Percentiles rank a stretch among this genome's conserved stretches.
Evolutionary conservation across 2,113 vertebrate genomes (phyloP).

Genomic region (Myanophis thanlyinensis): DNA sequence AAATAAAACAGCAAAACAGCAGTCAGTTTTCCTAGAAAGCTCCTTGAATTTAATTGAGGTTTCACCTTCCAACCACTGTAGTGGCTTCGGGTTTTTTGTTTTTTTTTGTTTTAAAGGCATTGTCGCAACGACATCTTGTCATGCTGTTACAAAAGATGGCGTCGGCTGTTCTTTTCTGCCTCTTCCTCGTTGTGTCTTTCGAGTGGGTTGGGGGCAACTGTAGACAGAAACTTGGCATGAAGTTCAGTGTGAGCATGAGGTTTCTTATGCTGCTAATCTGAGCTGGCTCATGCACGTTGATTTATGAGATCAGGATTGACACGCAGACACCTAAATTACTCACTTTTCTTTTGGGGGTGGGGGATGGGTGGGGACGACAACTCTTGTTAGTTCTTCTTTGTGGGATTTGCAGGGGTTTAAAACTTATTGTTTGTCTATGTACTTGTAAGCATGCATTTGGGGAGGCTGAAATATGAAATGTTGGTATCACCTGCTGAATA

Average conservation of each 20-base stretch:
- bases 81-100: neutral
- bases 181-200: neutral
- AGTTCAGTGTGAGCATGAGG: rapidly evolving
- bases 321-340: neutral
- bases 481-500: neutral
- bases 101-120: rapidly evolving
- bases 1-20: slow-evolving; percentile 8
- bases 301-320: neutral
- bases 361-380: neutral
- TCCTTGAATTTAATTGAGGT: slow-evolving; percentile 44
- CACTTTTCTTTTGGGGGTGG: neutral
- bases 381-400: neutral
- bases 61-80: slow-evolving; percentile 39
- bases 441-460: neutral
- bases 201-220: neutral
- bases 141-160: rapidly evolving
- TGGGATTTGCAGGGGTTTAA: neutral
- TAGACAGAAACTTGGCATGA: neutral
- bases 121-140: neutral
- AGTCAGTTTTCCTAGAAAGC: slow-evolving; percentile 29
- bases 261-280: neutral
- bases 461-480: neutral
- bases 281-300: neutral
- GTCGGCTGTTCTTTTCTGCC: neutral
- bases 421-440: neutral